Percentiles rank a stretch among this genome's conserved stretches.
Conservation (phyloP, 1,140 invertebrate genomes). For the Zelostemma sp. region DNA sequence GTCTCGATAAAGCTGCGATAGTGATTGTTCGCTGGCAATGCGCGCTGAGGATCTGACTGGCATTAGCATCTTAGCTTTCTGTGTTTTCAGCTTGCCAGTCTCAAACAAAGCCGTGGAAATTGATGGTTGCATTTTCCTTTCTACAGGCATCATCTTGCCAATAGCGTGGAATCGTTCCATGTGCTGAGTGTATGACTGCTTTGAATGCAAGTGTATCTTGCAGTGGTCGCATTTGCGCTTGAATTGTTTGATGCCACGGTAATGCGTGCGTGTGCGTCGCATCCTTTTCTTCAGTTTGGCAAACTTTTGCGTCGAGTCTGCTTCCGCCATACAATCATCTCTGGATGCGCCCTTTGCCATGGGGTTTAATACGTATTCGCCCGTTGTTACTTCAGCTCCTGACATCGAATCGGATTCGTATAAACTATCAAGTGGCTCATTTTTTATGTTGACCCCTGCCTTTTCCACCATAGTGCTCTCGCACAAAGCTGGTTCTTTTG, state of each 20-base stretch:
- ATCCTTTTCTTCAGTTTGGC: conserved; percentile 45
- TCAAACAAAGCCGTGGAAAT: not conserved
- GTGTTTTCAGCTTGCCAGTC: conserved; percentile 5
- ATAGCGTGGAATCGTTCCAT: conserved; percentile 60
- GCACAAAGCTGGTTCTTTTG: no score
- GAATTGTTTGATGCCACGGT: conserved; percentile 55
- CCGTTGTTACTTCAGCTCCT: conserved; percentile 11
- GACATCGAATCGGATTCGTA: conserved; percentile 19
- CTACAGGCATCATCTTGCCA: conserved; percentile 12
- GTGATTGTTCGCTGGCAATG: not conserved
- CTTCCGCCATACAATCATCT: conserved; percentile 57
- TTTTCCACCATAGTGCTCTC: conserved; percentile 7
- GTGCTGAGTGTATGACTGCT: conserved; percentile 56
- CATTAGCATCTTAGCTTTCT: not conserved
- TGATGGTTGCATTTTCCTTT: not conserved
- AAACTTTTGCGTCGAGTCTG: conserved; percentile 62
- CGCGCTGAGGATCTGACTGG: not conserved
- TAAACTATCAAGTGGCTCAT: conserved; percentile 19
- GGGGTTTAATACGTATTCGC: conserved; percentile 54
- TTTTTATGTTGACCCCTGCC: conserved; percentile 9
- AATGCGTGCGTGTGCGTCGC: conserved; percentile 54
- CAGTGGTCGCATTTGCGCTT: conserved; percentile 62
- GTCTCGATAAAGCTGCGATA: not conserved
- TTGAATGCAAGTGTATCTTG: conserved; percentile 62
- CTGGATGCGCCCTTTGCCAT: conserved; percentile 44